phyloP scores from a whole-genome alignment of 2,888 invertebrate species.

The Clepsis dumicolana region DNA sequence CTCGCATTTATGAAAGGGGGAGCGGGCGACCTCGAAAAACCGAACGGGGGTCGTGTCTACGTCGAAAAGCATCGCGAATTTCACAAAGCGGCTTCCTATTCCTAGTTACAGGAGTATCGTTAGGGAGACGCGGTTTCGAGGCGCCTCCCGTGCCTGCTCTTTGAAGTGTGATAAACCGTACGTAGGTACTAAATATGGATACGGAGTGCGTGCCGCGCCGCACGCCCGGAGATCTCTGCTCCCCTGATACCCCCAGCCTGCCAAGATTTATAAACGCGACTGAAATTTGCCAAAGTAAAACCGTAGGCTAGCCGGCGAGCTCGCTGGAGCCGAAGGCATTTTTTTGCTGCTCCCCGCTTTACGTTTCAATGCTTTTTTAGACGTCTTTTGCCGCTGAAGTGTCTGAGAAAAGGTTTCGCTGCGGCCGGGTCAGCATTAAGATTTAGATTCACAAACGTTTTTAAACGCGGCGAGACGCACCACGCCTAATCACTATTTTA shows the following conservation, averaged over 20 bases:
- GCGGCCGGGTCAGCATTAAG: conserved; percentile 1
- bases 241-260: conserved; percentile 52
- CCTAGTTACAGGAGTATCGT: conserved; percentile 72
- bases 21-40: conserved; percentile 81
- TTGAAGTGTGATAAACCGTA: conserved; percentile 82
- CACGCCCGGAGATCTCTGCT: conserved; percentile 58
- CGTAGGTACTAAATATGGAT: conserved; percentile 70
- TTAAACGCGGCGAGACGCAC: conserved; percentile 1
- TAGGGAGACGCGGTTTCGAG: conserved; percentile 75
- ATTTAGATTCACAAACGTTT: conserved; percentile 14
- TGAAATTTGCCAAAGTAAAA: conserved; percentile 52
- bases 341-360: conserved; percentile 32
- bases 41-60: conserved; percentile 73
- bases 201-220: conserved; percentile 63
- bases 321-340: conserved; percentile 36
- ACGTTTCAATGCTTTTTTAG: conserved; percentile 38
- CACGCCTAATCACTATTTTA: conserved; percentile 14
- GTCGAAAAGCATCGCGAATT: conserved; percentile 80
- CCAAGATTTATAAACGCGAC: conserved; percentile 64
- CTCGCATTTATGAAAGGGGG: conserved; percentile 54
- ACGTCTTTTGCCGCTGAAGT: conserved; percentile 28
- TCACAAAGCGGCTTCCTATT: conserved; percentile 79
- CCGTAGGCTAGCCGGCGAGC: conserved; percentile 24
- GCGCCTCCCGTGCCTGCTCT: conserved; percentile 72
- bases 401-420: conserved; percentile 9